Evolutionary conservation across 1,140 invertebrate species (phyloP), one percentile per base, ranked within the genome.

Genomic region (Macrobrachium nipponense): DNA sequence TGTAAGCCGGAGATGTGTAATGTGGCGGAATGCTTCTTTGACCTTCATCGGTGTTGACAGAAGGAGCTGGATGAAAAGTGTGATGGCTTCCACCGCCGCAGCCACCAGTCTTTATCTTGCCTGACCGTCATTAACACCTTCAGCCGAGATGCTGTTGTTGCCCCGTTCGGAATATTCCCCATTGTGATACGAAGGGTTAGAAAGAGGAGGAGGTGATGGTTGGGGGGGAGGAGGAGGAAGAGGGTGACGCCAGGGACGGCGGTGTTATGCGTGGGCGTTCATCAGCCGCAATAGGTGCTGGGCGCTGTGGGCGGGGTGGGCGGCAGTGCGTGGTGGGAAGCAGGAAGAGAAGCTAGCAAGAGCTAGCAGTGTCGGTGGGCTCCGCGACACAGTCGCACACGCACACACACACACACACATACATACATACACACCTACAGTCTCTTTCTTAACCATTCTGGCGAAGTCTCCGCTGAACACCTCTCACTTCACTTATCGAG

Each of bases 21-120:
- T 75, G 72, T 59, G 59, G 72, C 72, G 73, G 72, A 77, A 77
- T 76, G 59, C 66, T 81, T 23, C 72, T 64, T 59, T 83, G 81
- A 83, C 81, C 81, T 83, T 83, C 81, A 83, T 83, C 59, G 20
- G 17, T 83, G 81, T 83, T 83, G 72, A 83, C 81, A 83, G 81
- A 83, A 73, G 81, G 70, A 61, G 60, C 70, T 64, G 81, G 72
- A 64, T 68, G 81, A 51, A 51, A 51, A 51, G 51, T 51, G 51
- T 51, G 51, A 51, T 51, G 51, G 51, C 51, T 51, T 51, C 51
- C 51, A 51, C 51, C 61, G 81, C 68, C 36, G 58, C 43, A 36
- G 72, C 59, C 81, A 73, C 61, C 72, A 83, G 81, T 83, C 58
- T 83, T 75, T 61, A n/a, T 58, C 72, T 83, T 11, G 62, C 81